Evolutionary conservation across 1,140 invertebrate species (phyloP), one percentile per base, ranked within the genome.

Genomic region (Diorhabda sublineata): DNA sequence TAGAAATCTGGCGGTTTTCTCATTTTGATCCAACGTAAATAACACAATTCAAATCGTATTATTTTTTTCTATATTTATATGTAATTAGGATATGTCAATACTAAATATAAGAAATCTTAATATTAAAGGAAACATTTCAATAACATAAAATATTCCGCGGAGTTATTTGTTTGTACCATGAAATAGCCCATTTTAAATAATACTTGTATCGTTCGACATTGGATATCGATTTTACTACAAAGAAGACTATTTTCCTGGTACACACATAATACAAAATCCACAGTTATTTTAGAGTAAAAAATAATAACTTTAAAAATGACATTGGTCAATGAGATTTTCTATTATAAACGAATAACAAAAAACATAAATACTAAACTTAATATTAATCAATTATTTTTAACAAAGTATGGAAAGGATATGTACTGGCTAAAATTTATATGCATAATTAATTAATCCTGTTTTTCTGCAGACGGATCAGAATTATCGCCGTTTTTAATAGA

Each of bases 401-500:
- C 45, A 69, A 42, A 64, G 58, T 71, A 72, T 74, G 73, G 69
- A 77, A 77, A 77, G 71, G 76, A 78, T 78, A 78, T 79, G 76
- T 78, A 76, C 74, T 72, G 61, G 65, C 69, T 71, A 66, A 71
- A 69, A 66, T 73, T 59, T 62, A 59, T 66, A 57, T 5, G 68
- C 6, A 26, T n/a, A 57, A 45, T 9, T 45, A 43, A 52, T 57
- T 65, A 47, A 9, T 62, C 61, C 41, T 58, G 44, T 69, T 69
- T 68, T 5, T 73, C 72, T 57, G 59, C 73, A 57, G 76, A 68
- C 70, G 66, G 71, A 71, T 73, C 66, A 63, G 71, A 71, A 68
- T 73, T 75, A 60, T 81, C 80, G 42, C 78, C 78, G 64, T 81
- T 81, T 60, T 75, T 75, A 71, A 80, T 80, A 45, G 80, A 78